These are phyloP conservation scores for Indicator maculatus DNA, from an alignment of 2,113 vertebrate species.

Conservation along the genomic window DNA sequence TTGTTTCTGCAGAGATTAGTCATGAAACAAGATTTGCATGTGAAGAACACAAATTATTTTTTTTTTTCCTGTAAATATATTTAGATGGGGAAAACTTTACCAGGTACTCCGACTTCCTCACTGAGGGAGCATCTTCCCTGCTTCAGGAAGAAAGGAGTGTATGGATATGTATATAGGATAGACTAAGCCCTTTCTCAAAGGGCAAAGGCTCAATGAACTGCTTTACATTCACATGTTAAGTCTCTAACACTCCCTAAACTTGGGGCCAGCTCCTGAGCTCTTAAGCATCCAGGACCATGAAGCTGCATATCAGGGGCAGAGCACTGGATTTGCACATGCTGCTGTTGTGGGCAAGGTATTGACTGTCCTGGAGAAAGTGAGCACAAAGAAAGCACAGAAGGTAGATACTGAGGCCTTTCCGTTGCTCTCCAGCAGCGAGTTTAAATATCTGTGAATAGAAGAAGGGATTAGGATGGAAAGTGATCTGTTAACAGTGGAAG, in stretches of 20 bases:
- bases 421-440: background rate
- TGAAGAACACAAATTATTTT: background rate
- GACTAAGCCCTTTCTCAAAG: background rate
- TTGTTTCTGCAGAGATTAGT: background rate
- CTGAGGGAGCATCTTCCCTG: background rate
- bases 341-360: background rate
- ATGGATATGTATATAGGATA: background rate
- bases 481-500: background rate
- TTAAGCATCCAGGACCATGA: background rate
- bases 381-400: background rate
- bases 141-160: background rate
- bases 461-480: background rate
- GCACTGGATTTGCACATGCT: background rate
- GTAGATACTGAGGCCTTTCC: background rate
- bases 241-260: background rate
- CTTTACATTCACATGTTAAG: background rate
- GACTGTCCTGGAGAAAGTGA: background rate
- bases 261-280: background rate
- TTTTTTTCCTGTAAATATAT: background rate
- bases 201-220: background rate
- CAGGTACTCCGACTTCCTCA: background rate
- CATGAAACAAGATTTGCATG: background rate
- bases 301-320: background rate
- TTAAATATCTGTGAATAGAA: background rate
- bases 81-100: background rate